A percentile compares a stretch with the other conserved stretches of the same genome.
These are phyloP conservation scores for Cherax destructor DNA, from an alignment of 1,140 invertebrate species.

Conservation along the genomic window DNA sequence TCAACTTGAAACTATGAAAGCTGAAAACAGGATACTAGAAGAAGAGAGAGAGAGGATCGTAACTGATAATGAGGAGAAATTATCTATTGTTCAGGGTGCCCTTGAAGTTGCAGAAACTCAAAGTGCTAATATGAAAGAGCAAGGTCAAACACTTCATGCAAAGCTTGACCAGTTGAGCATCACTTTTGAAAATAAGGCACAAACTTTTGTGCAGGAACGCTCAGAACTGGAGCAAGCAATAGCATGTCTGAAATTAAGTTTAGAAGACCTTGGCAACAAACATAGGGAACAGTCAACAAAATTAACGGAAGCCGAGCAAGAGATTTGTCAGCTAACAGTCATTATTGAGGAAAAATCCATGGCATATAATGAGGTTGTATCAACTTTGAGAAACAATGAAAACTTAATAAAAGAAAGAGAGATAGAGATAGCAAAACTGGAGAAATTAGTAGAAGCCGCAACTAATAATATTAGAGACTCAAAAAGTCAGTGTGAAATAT, in stretches of 20 bases:
- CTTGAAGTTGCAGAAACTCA: slow-evolving; percentile 18
- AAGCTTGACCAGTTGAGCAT: neutral
- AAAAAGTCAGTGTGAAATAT: neutral
- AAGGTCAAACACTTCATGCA: neutral
- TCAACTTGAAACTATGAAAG: neutral
- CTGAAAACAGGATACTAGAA: neutral
- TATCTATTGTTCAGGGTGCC: neutral
- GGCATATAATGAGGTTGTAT: neutral
- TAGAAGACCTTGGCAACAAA: neutral
- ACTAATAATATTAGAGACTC: neutral
- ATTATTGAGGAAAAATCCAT: neutral
- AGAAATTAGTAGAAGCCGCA: neutral
- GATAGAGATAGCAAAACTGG: neutral
- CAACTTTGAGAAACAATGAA: neutral
- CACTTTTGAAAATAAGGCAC: neutral
- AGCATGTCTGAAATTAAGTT: neutral
- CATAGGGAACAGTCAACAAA: neutral
- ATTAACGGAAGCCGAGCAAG: slow-evolving; percentile 3
- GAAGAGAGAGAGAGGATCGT: neutral
- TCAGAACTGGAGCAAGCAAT: neutral
- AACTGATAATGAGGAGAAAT: neutral
- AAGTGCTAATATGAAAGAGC: neutral
- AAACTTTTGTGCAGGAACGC: neutral
- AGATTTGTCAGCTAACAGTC: neutral
- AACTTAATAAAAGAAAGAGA: slow-evolving; percentile 5